Evolutionary conservation across 2,113 vertebrate species (phyloP).

Genomic region (Elephantulus edwardii): DNA sequence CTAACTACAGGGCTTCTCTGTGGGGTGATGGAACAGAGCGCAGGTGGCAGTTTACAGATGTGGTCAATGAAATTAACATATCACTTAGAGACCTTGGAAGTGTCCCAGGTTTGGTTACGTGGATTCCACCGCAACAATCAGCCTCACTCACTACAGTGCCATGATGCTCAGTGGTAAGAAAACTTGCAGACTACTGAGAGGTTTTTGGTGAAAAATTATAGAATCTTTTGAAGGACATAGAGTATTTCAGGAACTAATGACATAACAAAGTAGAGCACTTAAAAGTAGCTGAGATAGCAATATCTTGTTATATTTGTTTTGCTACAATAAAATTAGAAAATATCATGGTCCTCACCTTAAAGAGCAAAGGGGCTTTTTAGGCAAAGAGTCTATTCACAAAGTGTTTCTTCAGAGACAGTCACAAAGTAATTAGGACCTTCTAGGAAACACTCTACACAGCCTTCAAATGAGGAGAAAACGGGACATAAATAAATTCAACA

Average conservation of each 20-base stretch:
- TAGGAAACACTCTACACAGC: not conserved
- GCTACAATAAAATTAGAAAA: not conserved
- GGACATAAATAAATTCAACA: not conserved
- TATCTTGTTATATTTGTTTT: not conserved
- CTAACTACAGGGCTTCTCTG: not conserved
- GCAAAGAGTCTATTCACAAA: not conserved
- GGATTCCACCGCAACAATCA: not conserved
- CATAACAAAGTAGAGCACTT: not conserved
- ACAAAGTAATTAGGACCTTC: not conserved
- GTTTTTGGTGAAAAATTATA: not conserved
- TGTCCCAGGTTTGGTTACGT: not conserved
- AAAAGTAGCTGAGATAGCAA: not conserved
- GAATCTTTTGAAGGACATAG: not conserved
- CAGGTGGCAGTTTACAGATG: not conserved
- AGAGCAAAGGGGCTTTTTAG: not conserved
- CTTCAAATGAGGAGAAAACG: not conserved
- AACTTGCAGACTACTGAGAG: not conserved
- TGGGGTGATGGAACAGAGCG: not conserved
- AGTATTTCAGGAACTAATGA: not conserved
- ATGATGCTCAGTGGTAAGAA: not conserved
- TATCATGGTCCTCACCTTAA: rapidly evolving
- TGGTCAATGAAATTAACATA: not conserved
- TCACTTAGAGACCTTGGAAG: not conserved
- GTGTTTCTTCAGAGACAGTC: not conserved
- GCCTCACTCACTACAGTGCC: not conserved